A percentile compares a stretch with the other conserved stretches of the same genome.
Conservation (phyloP, 2,888 invertebrate genomes). For the Campoletis raptor region DNA sequence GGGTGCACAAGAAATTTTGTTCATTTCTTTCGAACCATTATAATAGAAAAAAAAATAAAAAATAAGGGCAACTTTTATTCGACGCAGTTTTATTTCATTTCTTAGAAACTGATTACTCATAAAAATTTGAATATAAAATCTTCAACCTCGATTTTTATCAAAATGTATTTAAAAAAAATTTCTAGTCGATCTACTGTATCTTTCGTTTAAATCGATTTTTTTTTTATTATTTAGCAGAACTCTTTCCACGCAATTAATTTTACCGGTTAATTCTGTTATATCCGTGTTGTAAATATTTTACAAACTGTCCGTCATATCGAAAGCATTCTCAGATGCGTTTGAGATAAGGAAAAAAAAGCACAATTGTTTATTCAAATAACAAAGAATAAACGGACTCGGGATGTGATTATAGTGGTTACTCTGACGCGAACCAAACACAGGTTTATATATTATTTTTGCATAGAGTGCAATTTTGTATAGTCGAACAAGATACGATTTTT, state of each 20-base stretch:
- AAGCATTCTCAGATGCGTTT: background rate
- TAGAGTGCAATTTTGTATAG: background rate
- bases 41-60: background rate
- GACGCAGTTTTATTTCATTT: no score
- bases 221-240: no score
- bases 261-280: no score
- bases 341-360: background rate
- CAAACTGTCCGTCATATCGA: background rate
- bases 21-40: background rate
- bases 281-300: background rate
- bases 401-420: background rate
- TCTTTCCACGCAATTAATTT: no score
- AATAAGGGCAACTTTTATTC: background rate
- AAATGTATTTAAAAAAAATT: no score
- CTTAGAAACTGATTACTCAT: no score
- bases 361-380: background rate
- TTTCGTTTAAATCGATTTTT: no score
- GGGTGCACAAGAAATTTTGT: background rate
- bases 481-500: no score
- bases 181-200: no score
- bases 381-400: background rate
- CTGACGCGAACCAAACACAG: background rate
- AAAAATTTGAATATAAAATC: no score
- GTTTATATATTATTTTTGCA: background rate
- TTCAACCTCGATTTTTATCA: no score